Conservation (phyloP, 2,888 invertebrate genomes). For the Nebria brevicollis region DNA sequence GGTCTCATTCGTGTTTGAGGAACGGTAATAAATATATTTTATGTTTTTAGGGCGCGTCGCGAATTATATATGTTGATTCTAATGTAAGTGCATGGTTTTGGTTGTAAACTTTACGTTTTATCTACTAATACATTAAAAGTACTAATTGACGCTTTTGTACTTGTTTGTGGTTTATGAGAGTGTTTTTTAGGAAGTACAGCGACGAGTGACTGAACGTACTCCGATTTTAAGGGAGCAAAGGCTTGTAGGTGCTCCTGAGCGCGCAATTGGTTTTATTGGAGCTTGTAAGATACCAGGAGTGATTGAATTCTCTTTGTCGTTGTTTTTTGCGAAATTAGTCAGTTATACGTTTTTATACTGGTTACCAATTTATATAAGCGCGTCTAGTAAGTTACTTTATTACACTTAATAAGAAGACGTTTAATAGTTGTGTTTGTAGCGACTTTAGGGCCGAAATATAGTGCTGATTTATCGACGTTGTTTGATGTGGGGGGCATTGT, state of each 20-base stretch:
- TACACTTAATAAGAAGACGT: neutral
- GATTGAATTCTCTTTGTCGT: constrained; percentile 88
- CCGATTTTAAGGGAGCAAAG: constrained; percentile 53
- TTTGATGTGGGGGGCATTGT: constrained; percentile 92
- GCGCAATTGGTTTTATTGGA: constrained; percentile 78
- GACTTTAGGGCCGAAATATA: constrained; percentile 71
- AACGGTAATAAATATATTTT: constrained; percentile 6
- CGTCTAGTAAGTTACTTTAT: constrained; percentile 75
- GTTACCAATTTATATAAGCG: constrained; percentile 90
- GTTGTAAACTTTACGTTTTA: neutral
- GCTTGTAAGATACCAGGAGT: constrained; percentile 93
- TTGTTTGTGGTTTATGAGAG: neutral
- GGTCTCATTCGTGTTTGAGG: too few relatives aligned
- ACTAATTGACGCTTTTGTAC: too few relatives aligned
- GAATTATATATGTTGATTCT: neutral
- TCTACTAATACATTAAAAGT: neutral
- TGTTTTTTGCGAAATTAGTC: constrained; percentile 96
- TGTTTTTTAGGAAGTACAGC: constrained; percentile 58
- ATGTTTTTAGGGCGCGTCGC: constrained; percentile 29
- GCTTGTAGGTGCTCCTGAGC: constrained; percentile 55
- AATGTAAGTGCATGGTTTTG: constrained; percentile 36
- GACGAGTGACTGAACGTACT: constrained; percentile 56
- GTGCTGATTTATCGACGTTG: constrained; percentile 81
- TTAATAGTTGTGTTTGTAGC: constrained; percentile 64
- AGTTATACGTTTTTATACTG: constrained; percentile 97